Base-by-base conservation (phyloP, 2,888 invertebrate species). In the Cheilosia variabilis region DNA sequence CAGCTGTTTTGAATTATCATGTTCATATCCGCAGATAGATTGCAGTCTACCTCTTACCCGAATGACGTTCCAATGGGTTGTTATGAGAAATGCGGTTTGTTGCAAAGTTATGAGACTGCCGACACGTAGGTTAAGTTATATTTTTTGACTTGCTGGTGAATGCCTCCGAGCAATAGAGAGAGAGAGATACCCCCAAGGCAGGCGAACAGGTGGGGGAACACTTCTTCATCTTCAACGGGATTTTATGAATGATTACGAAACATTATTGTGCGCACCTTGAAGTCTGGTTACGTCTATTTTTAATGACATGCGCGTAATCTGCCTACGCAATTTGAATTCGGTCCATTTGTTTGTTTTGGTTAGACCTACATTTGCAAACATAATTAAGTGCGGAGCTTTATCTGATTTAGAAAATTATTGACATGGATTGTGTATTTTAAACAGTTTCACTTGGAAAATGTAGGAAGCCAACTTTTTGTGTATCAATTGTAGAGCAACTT, bases 221-320 rank as follows among this genome's bases (percentile, higher is more conserved):
- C 24, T 15, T 34, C 24, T 15, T 34, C 34, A 37, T 73, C 45
- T 72, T 37, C 10, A 47, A 63, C 45, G 57, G 58, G 45, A 57
- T 57, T 66, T 58, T 17, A n/a, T 58, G 52, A 9, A 31, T 1
- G 6, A 17, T 76, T 76, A 76, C 31, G 68, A 52, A 76, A 76
- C 24, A 13, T 52, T 34, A 53, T 43, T 41, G 58, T 47, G 66
- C 58, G 66, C 66, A 76, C 66, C 65, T 76, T 76, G 66, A 66
- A 45, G 66, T 52, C 19, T 31, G 41, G 58, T 58, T 66, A 50
- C 31, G 58, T 76, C 7, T 31, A n/a, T 27, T 19, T 57, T 43
- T 37, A 58, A 57, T 52, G 66, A 17, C 27, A 47, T 63, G 55
- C 19, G n/a, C 62, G 34, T n/a, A 34, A 47, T 47, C 17, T 22